These are phyloP conservation scores for Nyleta sp. DNA, from an alignment of 2,888 invertebrate genomes.

Conservation along the genomic window DNA sequence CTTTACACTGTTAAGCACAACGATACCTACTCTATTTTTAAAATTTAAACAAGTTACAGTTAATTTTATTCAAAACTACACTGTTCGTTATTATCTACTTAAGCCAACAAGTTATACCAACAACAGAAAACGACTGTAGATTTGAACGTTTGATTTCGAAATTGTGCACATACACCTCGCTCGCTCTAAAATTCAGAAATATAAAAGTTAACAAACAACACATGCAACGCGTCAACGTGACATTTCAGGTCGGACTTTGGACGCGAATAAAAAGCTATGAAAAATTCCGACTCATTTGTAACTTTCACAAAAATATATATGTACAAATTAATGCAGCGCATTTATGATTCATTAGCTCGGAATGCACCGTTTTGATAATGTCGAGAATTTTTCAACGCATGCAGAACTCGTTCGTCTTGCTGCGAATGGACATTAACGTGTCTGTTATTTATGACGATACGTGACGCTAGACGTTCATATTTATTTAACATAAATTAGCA, in stretches of 20 bases:
- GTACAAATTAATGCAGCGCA: conserved; percentile 51
- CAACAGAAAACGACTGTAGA: conserved; percentile 9
- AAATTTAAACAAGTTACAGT: conserved; percentile 6
- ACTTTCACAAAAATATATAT: conserved; percentile 46
- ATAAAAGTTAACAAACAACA: conserved; percentile 36
- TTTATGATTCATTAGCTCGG: conserved; percentile 63
- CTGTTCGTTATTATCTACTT: conserved; percentile 12
- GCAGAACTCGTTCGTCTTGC: conserved; percentile 56
- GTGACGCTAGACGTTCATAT: conserved; percentile 66
- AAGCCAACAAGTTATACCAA: conserved; percentile 6
- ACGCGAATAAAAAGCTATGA: conserved; percentile 31
- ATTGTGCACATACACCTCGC: conserved; percentile 9
- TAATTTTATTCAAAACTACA: conserved; percentile 4
- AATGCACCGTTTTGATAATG: conserved; percentile 59
- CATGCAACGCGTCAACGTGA: conserved; percentile 34
- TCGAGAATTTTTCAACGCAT: conserved; percentile 57
- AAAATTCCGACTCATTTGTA: conserved; percentile 50
- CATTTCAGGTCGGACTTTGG: conserved; percentile 32
- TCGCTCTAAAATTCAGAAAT: conserved; percentile 19
- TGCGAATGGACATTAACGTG: conserved; percentile 54
- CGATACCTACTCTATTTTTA: conserved; percentile 5
- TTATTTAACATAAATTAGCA: conserved; percentile 72
- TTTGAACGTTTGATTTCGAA: conserved; percentile 26
- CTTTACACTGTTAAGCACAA: too few species aligned
- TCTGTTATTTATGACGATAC: conserved; percentile 65